Evolutionary conservation across 1,140 invertebrate species (phyloP).

Genomic region (Thaumetopoea pityocampa): DNA sequence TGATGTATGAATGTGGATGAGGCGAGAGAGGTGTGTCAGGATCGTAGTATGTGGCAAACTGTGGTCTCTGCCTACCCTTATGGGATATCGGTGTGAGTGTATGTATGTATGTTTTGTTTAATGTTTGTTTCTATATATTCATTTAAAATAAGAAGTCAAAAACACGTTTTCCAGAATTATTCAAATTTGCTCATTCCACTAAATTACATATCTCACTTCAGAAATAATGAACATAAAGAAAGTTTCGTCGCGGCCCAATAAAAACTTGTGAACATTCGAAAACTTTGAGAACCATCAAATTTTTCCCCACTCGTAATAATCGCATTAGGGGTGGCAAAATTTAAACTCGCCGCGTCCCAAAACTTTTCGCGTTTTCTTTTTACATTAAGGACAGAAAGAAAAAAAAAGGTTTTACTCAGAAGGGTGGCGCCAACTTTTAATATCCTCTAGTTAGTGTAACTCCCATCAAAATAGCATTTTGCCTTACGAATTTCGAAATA

Average conservation of each 20-base stretch:
- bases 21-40: too few relatives aligned
- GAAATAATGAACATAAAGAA: slow-evolving; percentile 8
- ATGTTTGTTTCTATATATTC: too few relatives aligned
- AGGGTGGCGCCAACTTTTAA: slow-evolving; percentile 69
- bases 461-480: slow-evolving; percentile 11
- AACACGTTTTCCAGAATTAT: too few relatives aligned
- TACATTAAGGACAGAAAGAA: slow-evolving; percentile 70
- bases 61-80: too few relatives aligned
- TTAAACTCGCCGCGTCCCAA: slow-evolving; percentile 65
- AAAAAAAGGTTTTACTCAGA: slow-evolving; percentile 67
- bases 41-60: too few relatives aligned
- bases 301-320: slow-evolving; percentile 67
- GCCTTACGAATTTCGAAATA: slow-evolving; percentile 13
- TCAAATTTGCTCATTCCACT: too few relatives aligned
- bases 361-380: slow-evolving; percentile 73
- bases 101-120: too few relatives aligned
- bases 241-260: slow-evolving; percentile 11
- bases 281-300: slow-evolving; percentile 45
- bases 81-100: too few relatives aligned
- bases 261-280: slow-evolving; percentile 21
- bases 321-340: slow-evolving; percentile 72
- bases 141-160: too few relatives aligned
- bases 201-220: neutral
- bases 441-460: slow-evolving; percentile 43
- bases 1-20: too few relatives aligned